Evolutionary conservation across 1,140 invertebrate species (phyloP), one percentile per base, ranked within the genome.

Genomic region (Drosophila mayri): DNA sequence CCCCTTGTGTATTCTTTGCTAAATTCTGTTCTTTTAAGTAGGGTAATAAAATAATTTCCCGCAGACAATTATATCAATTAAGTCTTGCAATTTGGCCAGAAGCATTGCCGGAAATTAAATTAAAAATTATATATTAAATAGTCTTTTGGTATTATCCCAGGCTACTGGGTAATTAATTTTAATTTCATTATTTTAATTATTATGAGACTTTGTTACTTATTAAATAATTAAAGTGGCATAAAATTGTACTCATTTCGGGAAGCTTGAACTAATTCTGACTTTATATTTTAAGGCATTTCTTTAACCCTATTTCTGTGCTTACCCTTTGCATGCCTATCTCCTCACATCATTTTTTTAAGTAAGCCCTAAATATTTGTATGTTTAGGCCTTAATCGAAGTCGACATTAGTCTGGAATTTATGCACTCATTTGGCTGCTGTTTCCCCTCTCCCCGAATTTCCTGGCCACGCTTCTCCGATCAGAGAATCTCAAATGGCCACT

Each of bases 381-480:
- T 37, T 66, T 66, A 66, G 59, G 41, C 63, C 61, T 43, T 66
- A 63, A 63, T 66, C 32, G 58, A 32, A 66, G 18, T 18, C 22
- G 66, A 67, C 66, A 70, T 70, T 70, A 70, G 62, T 44, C 37
- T 70, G 66, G 63, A 70, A 70, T 70, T 70, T 70, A 67, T 70
- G 62, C 46, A 66, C 46, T 52, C 62, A 52, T 70, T 70, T 67
- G 22, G 61, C 65, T 68, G 65, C 65, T 35, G 35, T 41, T 49
- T 65, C 14, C 43, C 59, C n/a, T 30, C 16, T 30, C 28, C 28
- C 22, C 25, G n/a, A 52, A 68, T 30, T 68, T 67, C 49, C 35
- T 54, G 44, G 40, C 50, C 55, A 62, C 32, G 49, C 47, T 54
- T 63, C 54, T 70, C 30, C 30, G 66, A 72, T 71, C 37, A 30